Base-by-base conservation (phyloP, 1,140 invertebrate genomes). In the Pogonomyrmex californicus region DNA sequence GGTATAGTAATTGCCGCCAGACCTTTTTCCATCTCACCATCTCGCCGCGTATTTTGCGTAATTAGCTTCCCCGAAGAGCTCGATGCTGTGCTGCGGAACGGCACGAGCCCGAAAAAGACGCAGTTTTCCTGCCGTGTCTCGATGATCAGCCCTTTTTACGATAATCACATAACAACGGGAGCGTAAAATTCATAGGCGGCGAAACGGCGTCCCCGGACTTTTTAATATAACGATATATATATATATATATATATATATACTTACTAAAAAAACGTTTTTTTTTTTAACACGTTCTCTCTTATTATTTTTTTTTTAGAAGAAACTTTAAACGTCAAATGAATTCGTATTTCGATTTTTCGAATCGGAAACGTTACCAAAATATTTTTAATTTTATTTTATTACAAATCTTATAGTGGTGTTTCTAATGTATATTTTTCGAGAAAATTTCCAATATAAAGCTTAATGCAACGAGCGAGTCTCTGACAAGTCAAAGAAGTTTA, bases 121-220 rank as follows among this genome's bases (percentile, higher is more conserved):
- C 54, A 62, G 54, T 75, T 58, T 56, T 41, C 38, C 47, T 54
- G n/a, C 12, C 17, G 73, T 51, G 33, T 66, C 54, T n/a, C 38
- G 56, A 6, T 62, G 75, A 63, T 76, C 41, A 12, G 17, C 36
- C 56, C 85, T 90, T 90, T 90, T 87, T 89, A 68, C 68, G 70
- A 75, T 89, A 90, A 90, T 89, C 89, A 75, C 87, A 54, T 79
- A 90, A 87, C 83, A 89, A 90, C 86, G 58, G 33, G 51, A 85
- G 71, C 78, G 88, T 89, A 89, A 89, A 90, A 90, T 90, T 90
- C 87, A 89, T 90, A 90, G 89, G 66, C 65, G 58, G 38, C 33
- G 30, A 38, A 56, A 70, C 10, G 54, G 23, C n/a, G n/a, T 75
- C n/a, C 9, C 9, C 65, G 41, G 10, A 30, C 51, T 41, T 83